Conservation (phyloP, 1,140 invertebrate genomes). For the Leptinotarsa texana region DNA sequence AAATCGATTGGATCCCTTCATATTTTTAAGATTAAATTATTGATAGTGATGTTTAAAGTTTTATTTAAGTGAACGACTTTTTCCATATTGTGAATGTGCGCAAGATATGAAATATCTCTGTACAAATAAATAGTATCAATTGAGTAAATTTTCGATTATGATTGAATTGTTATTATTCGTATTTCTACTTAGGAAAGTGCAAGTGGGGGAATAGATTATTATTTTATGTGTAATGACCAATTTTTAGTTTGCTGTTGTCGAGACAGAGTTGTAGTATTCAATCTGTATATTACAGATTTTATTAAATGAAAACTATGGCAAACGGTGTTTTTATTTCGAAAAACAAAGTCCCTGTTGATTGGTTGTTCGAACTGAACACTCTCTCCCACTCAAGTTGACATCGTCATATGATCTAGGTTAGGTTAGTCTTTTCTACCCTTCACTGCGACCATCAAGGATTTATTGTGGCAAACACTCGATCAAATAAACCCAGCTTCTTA, state of each 20-base stretch:
- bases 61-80: conserved; percentile 13
- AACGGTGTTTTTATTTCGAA: conserved; percentile 6
- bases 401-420: too few relatives aligned
- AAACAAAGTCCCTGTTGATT: background rate
- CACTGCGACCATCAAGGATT: too few relatives aligned
- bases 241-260: conserved; percentile 15
- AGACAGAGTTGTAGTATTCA: conserved; percentile 21
- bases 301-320: conserved; percentile 21
- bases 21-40: conserved; percentile 21
- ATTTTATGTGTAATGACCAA: conserved; percentile 17
- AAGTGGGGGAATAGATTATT: conserved; percentile 6
- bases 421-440: too few relatives aligned
- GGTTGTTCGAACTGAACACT: too few relatives aligned
- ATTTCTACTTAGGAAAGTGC: conserved; percentile 21
- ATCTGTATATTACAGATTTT: conserved; percentile 32
- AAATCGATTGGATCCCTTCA: background rate
- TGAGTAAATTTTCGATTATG: background rate
- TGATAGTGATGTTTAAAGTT: conserved; percentile 24
- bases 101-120: conserved; percentile 19
- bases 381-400: too few relatives aligned
- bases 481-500: too few relatives aligned
- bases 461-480: too few relatives aligned
- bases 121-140: conserved; percentile 22
- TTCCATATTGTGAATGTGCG: conserved; percentile 12
- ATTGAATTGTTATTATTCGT: conserved; percentile 10